Percentiles rank a stretch among this genome's conserved stretches.
phyloP scores from a whole-genome alignment of 2,113 vertebrate species.

The Periophthalmodon schlosseri region DNA sequence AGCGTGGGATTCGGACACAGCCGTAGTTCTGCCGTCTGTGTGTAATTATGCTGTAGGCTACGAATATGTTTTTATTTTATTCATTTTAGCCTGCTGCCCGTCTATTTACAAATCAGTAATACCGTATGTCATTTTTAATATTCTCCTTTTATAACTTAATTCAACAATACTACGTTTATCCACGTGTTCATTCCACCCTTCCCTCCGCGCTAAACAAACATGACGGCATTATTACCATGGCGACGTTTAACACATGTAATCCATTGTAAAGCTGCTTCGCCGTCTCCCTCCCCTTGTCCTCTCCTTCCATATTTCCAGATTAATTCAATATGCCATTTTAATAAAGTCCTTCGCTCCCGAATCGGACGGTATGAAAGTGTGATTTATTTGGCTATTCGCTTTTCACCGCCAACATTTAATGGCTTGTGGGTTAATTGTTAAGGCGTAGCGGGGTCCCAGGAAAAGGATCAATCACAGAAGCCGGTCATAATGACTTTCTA shows the following conservation, averaged over 20 bases:
- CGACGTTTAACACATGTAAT: not conserved
- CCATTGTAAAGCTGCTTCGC: not conserved
- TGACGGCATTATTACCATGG: not conserved
- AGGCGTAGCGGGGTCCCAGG: slow-evolving; percentile 56
- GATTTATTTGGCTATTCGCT: slow-evolving; percentile 56
- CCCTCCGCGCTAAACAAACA: not conserved
- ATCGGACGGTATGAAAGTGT: slow-evolving; percentile 51
- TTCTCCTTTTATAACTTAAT: too few species aligned
- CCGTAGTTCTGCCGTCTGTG: too few species aligned
- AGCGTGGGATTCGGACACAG: too few species aligned
- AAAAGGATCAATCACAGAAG: slow-evolving; percentile 71
- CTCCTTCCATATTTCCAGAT: slow-evolving; percentile 24
- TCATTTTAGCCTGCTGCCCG: too few species aligned
- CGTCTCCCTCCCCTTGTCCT: not conserved
- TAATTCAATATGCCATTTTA: slow-evolving; percentile 53
- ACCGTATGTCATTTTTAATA: too few species aligned
- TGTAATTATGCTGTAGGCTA: too few species aligned
- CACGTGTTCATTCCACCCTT: not conserved
- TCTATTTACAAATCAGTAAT: too few species aligned
- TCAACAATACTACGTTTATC: not conserved
- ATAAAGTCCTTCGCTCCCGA: slow-evolving; percentile 38
- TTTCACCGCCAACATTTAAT: slow-evolving; percentile 62
- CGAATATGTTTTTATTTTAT: too few species aligned
- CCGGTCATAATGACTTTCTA: slow-evolving; percentile 73
- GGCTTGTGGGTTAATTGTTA: slow-evolving; percentile 73